These are phyloP conservation scores for Fregata magnificens DNA, from an alignment of 2,113 vertebrate species.

Conservation along the genomic window DNA sequence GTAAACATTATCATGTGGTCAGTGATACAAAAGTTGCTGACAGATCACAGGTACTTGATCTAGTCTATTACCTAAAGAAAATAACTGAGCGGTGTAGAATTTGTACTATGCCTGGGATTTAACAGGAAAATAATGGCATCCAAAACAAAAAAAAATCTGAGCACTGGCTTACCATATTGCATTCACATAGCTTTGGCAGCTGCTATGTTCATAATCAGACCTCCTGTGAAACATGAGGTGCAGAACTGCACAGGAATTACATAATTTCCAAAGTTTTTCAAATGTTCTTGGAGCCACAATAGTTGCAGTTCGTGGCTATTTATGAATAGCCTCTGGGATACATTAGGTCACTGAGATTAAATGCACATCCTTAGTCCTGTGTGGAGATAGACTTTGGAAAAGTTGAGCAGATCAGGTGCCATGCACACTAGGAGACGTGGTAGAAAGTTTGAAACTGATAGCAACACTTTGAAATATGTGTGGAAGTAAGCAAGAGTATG, in stretches of 20 bases:
- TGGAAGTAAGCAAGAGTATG: not conserved
- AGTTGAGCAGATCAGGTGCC: not conserved
- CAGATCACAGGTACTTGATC: not conserved
- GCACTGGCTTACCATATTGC: not conserved
- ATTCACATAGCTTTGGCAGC: not conserved
- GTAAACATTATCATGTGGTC: not conserved
- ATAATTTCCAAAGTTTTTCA: not conserved
- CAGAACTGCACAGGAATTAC: not conserved
- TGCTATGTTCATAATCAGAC: not conserved
- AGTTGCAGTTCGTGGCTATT: not conserved
- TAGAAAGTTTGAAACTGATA: not conserved
- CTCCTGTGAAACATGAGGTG: not conserved
- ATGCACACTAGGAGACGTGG: not conserved
- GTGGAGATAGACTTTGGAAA: not conserved
- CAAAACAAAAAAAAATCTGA: not conserved
- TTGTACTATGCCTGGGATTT: not conserved
- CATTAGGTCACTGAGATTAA: not conserved
- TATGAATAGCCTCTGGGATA: not conserved
- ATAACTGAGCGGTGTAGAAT: not conserved
- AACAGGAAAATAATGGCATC: not conserved
- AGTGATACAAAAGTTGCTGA: not conserved
- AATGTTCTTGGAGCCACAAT: not conserved
- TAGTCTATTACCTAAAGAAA: not conserved
- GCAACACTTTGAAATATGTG: not conserved
- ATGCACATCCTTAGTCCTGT: not conserved